These are phyloP conservation scores for Diabrotica undecimpunctata DNA, from an alignment of 1,140 invertebrate species.

Conservation along the genomic window DNA sequence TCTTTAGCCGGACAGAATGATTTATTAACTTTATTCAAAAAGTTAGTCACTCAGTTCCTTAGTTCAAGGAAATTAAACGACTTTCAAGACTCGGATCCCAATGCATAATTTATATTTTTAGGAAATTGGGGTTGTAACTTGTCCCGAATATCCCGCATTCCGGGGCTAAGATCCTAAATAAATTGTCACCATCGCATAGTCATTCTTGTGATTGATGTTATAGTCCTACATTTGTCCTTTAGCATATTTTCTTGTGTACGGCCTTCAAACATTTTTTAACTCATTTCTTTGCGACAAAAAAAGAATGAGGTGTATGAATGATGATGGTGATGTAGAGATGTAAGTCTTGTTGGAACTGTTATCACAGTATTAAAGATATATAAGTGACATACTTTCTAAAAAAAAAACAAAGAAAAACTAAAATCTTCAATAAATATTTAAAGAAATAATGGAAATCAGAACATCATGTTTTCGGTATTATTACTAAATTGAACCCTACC, in stretches of 20 bases:
- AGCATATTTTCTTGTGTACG: neutral
- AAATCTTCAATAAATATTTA: too few relatives aligned
- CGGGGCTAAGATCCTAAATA: neutral
- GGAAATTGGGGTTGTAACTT: neutral
- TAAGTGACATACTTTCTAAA: too few relatives aligned
- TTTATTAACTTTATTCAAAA: neutral
- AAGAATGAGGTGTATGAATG: too few relatives aligned
- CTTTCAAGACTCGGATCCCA: neutral
- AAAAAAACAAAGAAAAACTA: too few relatives aligned
- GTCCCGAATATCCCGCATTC: neutral
- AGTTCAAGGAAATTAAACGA: neutral
- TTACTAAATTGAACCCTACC: too few relatives aligned
- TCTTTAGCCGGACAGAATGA: neutral
- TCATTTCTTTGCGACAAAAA: too few relatives aligned
- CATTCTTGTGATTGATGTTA: slow-evolving; percentile 2
- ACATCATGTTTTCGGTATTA: too few relatives aligned
- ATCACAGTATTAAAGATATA: too few relatives aligned
- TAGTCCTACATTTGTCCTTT: neutral
- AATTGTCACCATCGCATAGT: slow-evolving; percentile 2
- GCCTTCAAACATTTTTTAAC: too few relatives aligned
- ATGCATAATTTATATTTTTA: slow-evolving; percentile 3
- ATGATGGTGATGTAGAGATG: too few relatives aligned
- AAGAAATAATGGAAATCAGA: too few relatives aligned
- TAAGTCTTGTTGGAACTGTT: too few relatives aligned
- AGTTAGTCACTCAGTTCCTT: neutral